Percentiles rank a stretch among this genome's conserved stretches.
Evolutionary conservation across 2,888 invertebrate genomes (phyloP).

Genomic region (Ecliptopera silaceata): DNA sequence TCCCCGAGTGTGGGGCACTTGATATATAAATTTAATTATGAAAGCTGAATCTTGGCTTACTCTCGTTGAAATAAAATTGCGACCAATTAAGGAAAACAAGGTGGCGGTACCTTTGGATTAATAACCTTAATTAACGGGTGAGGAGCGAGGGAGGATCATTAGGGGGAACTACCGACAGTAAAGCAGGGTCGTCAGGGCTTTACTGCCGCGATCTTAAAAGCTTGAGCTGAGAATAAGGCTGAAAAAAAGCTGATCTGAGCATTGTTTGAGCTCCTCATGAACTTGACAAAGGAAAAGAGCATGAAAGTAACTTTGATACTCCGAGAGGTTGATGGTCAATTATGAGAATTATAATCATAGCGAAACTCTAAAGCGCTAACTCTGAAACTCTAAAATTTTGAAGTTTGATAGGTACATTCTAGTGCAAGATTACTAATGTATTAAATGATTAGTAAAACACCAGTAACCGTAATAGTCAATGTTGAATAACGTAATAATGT

Average conservation of each 20-base stretch:
- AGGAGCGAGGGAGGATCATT: slow-evolving; percentile 64
- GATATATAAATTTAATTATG: slow-evolving; percentile 64
- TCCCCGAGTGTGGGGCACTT: slow-evolving; percentile 36
- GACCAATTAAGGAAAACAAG: slow-evolving; percentile 79
- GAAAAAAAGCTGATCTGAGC: slow-evolving; percentile 50
- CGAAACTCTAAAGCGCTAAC: no score
- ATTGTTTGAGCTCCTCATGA: neutral
- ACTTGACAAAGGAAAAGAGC: no score
- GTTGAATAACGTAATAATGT: no score
- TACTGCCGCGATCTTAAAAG: slow-evolving; percentile 29
- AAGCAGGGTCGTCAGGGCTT: slow-evolving; percentile 45
- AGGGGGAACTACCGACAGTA: slow-evolving; percentile 55
- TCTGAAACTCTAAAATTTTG: no score
- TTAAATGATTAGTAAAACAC: no score
- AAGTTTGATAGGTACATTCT: no score
- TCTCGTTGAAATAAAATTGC: slow-evolving; percentile 70
- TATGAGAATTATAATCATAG: no score
- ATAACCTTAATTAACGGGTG: slow-evolving; percentile 78
- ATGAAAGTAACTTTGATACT: no score
- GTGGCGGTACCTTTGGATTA: slow-evolving; percentile 75
- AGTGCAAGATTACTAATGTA: no score
- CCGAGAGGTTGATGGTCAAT: no score
- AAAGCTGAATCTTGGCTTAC: slow-evolving; percentile 60
- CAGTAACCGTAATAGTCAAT: no score
- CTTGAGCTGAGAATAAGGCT: slow-evolving; percentile 11